These are phyloP conservation scores for Gambusia yucatana DNA, from an alignment of 2,797 vertebrate genomes.

Conservation along the genomic window DNA sequence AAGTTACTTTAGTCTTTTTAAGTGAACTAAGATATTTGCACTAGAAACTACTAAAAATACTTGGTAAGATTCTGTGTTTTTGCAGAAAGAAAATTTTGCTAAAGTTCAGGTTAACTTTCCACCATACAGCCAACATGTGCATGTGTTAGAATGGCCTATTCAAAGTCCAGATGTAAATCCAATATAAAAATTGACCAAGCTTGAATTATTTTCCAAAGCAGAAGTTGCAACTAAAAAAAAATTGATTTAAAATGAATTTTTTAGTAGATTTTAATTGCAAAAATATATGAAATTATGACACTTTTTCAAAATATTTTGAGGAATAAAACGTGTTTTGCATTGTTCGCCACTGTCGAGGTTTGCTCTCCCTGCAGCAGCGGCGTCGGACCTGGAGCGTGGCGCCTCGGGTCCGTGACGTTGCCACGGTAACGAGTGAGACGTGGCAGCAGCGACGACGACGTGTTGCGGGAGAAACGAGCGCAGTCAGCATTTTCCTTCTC, in stretches of 20 bases:
- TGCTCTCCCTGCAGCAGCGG: conserved; percentile 43
- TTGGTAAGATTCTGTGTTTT: too few species aligned
- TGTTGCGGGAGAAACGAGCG: conserved; percentile 39
- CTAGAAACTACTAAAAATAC: too few species aligned
- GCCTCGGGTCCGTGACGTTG: conserved; percentile 47
- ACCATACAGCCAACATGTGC: background rate
- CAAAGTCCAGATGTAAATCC: background rate
- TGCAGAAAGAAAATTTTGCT: too few species aligned
- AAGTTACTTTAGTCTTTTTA: too few species aligned
- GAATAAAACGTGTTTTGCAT: background rate
- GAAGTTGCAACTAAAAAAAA: background rate
- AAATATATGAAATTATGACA: background rate
- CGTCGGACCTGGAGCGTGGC: conserved; percentile 50
- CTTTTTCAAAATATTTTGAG: background rate
- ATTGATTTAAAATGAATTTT: background rate
- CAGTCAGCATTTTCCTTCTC: conserved; percentile 71
- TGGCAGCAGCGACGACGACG: conserved; percentile 55
- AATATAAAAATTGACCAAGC: background rate
- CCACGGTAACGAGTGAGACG: conserved; percentile 61
- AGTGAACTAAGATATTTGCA: too few species aligned
- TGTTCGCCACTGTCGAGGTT: background rate
- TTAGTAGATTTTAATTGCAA: background rate
- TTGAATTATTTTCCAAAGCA: background rate
- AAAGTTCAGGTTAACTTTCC: too few species aligned
- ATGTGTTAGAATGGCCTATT: background rate